Conservation (phyloP, 2,113 vertebrate genomes). For the Erythrolamprus reginae region DNA sequence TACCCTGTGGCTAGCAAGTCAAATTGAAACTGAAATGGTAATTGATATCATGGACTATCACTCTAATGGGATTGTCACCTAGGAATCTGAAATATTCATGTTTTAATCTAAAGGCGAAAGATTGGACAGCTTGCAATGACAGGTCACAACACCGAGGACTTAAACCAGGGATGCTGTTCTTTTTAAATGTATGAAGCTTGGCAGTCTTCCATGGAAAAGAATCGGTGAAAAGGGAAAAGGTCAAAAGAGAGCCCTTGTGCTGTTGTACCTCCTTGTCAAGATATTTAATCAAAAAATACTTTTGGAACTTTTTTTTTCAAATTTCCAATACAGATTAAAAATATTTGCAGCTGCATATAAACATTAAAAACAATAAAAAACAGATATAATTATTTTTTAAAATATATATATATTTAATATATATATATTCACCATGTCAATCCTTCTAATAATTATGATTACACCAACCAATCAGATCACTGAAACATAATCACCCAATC, state of each 20-base stretch:
- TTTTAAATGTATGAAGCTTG: constrained; percentile 53
- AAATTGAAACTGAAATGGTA: constrained; percentile 77
- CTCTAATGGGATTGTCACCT: constrained; percentile 75
- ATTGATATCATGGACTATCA: constrained; percentile 75
- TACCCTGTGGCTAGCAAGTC: constrained; percentile 62
- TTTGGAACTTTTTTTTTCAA: constrained; percentile 26
- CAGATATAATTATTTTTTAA: no score
- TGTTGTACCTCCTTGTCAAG: constrained; percentile 44
- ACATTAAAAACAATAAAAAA: no score
- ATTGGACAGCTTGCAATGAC: constrained; percentile 61
- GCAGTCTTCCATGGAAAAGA: constrained; percentile 53
- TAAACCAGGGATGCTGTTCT: constrained; percentile 50
- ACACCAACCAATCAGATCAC: no score
- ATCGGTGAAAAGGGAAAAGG: constrained; percentile 45
- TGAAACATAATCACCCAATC: no score
- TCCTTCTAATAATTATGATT: no score
- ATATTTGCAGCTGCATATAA: not conserved
- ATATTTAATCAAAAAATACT: constrained; percentile 42
- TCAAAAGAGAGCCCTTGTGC: constrained; percentile 50
- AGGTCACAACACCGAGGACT: constrained; percentile 46
- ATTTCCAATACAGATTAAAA: constrained; percentile 12
- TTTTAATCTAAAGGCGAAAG: constrained; percentile 55
- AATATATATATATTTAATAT: no score
- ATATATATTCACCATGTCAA: no score
- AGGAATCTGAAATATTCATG: constrained; percentile 71